phyloP scores from a whole-genome alignment of 2,888 invertebrate species.

The Drosophila sordidapex region DNA sequence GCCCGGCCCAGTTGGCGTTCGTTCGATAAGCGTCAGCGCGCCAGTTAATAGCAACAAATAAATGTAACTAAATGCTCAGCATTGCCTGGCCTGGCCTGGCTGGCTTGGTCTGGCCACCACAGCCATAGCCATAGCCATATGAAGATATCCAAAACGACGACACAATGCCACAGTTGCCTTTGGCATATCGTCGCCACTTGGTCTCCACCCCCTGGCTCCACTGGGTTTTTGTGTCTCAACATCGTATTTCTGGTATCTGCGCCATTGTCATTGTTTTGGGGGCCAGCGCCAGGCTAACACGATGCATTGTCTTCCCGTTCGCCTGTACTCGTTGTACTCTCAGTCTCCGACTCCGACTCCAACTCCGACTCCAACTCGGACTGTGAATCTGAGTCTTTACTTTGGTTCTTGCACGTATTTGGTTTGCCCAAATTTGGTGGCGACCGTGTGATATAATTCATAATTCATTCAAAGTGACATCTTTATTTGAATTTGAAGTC shows the following conservation, averaged over 20 bases:
- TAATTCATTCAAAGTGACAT: slow-evolving; percentile 77
- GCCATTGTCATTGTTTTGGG: slow-evolving; percentile 67
- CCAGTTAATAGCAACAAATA: slow-evolving; percentile 85
- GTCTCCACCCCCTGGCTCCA: slow-evolving; percentile 3
- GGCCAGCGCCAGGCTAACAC: slow-evolving; percentile 49
- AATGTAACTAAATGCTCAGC: slow-evolving; percentile 84
- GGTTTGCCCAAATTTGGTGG: slow-evolving; percentile 74
- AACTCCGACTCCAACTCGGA: slow-evolving; percentile 11
- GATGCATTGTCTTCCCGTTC: slow-evolving; percentile 47
- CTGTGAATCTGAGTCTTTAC: slow-evolving; percentile 33
- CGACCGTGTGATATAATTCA: slow-evolving; percentile 78
- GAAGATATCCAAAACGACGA: slow-evolving; percentile 85
- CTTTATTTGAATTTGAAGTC: slow-evolving; percentile 71
- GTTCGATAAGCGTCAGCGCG: slow-evolving; percentile 82
- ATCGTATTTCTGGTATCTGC: slow-evolving; percentile 56
- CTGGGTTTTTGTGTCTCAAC: slow-evolving; percentile 38
- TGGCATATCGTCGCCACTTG: slow-evolving; percentile 82
- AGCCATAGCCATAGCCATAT: slow-evolving; percentile 63
- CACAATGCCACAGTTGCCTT: slow-evolving; percentile 83
- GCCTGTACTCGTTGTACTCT: slow-evolving; percentile 1
- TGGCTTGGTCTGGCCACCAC: background rate
- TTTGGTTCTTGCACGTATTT: slow-evolving; percentile 26
- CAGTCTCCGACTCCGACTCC: slow-evolving; percentile 7
- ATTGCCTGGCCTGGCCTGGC: slow-evolving; percentile 29
- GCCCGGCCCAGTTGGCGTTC: slow-evolving; percentile 20